Percentiles rank a stretch among this genome's conserved stretches.
phyloP scores from a whole-genome alignment of 2,888 invertebrate species.

The Phengaris alcon region DNA sequence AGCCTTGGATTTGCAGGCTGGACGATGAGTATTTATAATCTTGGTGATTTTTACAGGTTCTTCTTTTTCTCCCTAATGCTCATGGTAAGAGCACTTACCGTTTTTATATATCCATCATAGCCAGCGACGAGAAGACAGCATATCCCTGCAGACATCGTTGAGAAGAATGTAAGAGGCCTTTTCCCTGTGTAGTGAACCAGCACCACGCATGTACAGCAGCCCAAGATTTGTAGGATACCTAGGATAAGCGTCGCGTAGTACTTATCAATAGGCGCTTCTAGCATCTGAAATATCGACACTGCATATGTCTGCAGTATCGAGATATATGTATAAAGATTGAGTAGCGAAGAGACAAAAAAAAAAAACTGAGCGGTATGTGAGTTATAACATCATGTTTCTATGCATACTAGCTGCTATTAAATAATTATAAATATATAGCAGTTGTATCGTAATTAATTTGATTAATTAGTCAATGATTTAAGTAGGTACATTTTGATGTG shows the following conservation, averaged over 20 bases:
- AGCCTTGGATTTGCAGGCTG: background rate
- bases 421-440: too few species aligned
- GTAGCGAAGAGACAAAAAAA: background rate
- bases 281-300: slow-evolving; percentile 84
- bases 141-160: slow-evolving; percentile 82
- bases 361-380: too few species aligned
- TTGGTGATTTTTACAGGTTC: background rate
- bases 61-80: background rate
- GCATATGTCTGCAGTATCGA: slow-evolving; percentile 81
- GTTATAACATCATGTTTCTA: too few species aligned
- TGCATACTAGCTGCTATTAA: too few species aligned
- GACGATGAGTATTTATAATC: too few species aligned
- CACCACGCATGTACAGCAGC: slow-evolving; percentile 82
- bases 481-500: too few species aligned
- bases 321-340: background rate
- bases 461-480: too few species aligned
- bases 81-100: slow-evolving; percentile 33
- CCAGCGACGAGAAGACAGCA: slow-evolving; percentile 82
- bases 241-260: slow-evolving; percentile 87
- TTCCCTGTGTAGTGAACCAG: slow-evolving; percentile 87
- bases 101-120: slow-evolving; percentile 70
- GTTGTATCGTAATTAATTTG: too few species aligned
- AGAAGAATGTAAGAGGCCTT: slow-evolving; percentile 82
- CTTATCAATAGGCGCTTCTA: slow-evolving; percentile 86
- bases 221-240: slow-evolving; percentile 84